Base-by-base conservation (phyloP, 1,140 invertebrate species). In the Drosophila lacertosa region DNA sequence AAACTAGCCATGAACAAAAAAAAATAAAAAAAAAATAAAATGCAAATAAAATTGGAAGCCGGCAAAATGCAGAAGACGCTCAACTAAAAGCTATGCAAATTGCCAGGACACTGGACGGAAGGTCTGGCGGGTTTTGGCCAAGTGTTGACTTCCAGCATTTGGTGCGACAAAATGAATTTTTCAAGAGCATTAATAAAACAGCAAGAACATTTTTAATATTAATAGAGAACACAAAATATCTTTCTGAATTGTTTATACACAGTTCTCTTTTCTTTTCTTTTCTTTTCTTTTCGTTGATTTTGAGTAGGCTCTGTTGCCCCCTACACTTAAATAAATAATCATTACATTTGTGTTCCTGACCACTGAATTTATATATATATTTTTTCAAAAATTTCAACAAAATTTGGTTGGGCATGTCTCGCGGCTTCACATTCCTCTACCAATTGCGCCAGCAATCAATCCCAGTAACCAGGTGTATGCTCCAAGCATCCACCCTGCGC, bases 1-100 rank as follows among this genome's bases (percentile, higher is more conserved):
- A 64, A 66, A 70, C 39, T 62, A 44, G 15, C 35, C 55, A 65
- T 62, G 50, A 39, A 45, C 59, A 58, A 54, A 44, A 57, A 48
- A 45, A 13, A 26, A 26, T 4, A 26, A 2, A 26, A 2, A 26
- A 2, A 5, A 26, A 2, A 5, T 4, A 26, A 7, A 29, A 29
- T 22, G 20, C 9, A 29, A 29, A 29, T 7, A 9, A 29, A 48
- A 59, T 37, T 44, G 54, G 39, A 53, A 53, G 11, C 7, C 32
- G 10, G 53, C 51, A 55, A 69, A 69, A 40, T 72, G 44, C 51
- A 63, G 42, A 62, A 54, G 63, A 67, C 44, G 58, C 9, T 57
- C 32, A 57, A 59, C 81, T 80, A 86, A 86, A 77, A 74, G 81
- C 80, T 77, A 86, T 86, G 77, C 80, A 86, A 86, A 84, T 84